Conservation (phyloP, 2,797 vertebrate species). For the Semotilus atromaculatus region DNA sequence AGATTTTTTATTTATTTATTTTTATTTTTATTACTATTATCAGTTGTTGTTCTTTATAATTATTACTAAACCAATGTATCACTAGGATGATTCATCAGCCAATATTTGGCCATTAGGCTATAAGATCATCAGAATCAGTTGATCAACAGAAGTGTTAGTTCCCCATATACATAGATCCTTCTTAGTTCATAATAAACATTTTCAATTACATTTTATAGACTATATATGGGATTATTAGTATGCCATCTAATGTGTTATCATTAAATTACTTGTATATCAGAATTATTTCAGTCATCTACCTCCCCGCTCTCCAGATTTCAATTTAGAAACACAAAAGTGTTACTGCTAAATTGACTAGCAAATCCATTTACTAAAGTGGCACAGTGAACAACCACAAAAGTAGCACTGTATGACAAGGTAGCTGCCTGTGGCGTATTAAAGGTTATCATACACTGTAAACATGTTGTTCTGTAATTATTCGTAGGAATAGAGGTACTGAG, state of each 20-base stretch:
- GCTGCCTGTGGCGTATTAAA: neutral
- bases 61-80: neutral
- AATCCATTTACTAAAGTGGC: neutral
- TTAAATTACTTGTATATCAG: neutral
- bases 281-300: neutral
- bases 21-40: too few species aligned
- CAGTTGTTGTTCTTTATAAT: neutral
- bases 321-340: neutral
- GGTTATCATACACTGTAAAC: neutral
- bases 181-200: neutral
- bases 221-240: neutral
- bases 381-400: neutral
- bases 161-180: neutral
- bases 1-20: neutral
- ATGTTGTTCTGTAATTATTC: constrained; percentile 15
- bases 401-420: neutral
- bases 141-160: neutral
- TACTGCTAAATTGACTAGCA: neutral
- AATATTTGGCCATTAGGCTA: neutral
- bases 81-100: neutral
- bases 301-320: neutral
- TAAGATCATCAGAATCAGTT: neutral
- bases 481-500: neutral
- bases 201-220: neutral
- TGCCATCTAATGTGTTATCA: neutral